Base-by-base conservation (phyloP, 2,888 invertebrate genomes). In the Vesta saturnalis region DNA sequence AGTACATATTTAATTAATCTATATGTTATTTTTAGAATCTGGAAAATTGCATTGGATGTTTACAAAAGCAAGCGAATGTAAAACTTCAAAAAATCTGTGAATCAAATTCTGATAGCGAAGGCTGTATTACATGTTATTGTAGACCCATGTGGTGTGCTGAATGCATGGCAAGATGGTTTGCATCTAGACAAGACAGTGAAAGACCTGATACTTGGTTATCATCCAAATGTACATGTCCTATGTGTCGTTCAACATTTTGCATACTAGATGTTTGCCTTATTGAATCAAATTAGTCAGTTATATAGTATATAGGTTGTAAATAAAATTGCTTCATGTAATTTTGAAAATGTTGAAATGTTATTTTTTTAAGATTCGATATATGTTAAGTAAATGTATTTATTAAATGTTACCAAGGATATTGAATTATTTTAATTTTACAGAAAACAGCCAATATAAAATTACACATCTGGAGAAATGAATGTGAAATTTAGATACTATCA, bases 131-230 rank as follows among this genome's bases (percentile, higher is more conserved):
- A 60, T 94, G 93, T 79, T 90, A 89, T 79, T 94, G 93, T 81
- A 90, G 94, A 60, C 96, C 95, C 19, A 91, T 96, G 89, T 96
- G 96, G 96, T 97, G 96, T 85, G 85, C 89, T 18, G 89, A 92
- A 73, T 97, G 95, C 82, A 89, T 95, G 86, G 94, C 90, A 0
- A 90, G 91, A 78, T 95, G 95, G 95, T 96, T 95, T 87, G 95
- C 94, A 12, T 91, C 94, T 55, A 88, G 94, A 47, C 95, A 95
- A 82, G 88, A 90, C 75, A 88, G 89, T 72, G 85, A 89, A 22
- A 86, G 88, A 70, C 90, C 92, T 5, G 89, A 90, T 72, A 87
- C 88, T 12, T 96, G 96, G 96, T 86, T 96, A 69, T 86, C 89
- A 39, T 90, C 91, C 6, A 94, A 93, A 81, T 93, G 94, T 81